Base-by-base conservation (phyloP, 2,888 invertebrate genomes). In the Caenorhabditis doughertyi region DNA sequence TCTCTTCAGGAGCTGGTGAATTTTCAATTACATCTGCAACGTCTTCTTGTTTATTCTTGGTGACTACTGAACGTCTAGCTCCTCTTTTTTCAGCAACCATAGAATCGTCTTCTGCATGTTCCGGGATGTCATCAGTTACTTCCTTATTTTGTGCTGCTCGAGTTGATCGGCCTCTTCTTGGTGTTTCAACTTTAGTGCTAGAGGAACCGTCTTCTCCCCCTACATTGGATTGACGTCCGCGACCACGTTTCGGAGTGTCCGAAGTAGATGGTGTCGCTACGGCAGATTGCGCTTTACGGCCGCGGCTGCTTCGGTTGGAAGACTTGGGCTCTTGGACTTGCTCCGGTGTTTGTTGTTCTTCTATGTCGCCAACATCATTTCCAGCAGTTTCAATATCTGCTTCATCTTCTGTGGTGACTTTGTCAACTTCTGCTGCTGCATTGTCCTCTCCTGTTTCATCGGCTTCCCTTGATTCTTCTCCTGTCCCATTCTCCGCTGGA, bases 21-120 rank as follows among this genome's bases (percentile, higher is more conserved):
- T 16, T 58, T 11, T 51, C 55, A 32, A 27, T 18, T 62, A 44
- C 47, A 56, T 29, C 39, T n/a, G 62, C 47, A 42, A 65, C 76
- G n/a, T 13, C 79, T 9, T 80, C 68, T 23, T 62, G 65, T 13
- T n/a, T 55, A 18, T 82, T 56, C 74, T 18, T 47, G 18, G 18
- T 5, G 18, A 16, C 39, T 16, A 39, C 39, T 13, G 39, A 39
- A 13, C 39, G 9, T 13, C 11, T 39, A 2, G 13, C 39, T 39
- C 39, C 16, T 39, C 39, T 16, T 8, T 16, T 4, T 39, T 39
- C 16, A 9, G 39, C 4, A 5, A n/a, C n/a, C n/a, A 16, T 3
- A 9, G 39, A 9, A 8, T 4, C 9, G 5, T 32, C 32, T 32
- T 32, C 32, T 32, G 32, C 5, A 4, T 32, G 5, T 32, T 32